phyloP scores from a whole-genome alignment of 2,888 invertebrate genomes.

The Tetramorium bicarinatum region DNA sequence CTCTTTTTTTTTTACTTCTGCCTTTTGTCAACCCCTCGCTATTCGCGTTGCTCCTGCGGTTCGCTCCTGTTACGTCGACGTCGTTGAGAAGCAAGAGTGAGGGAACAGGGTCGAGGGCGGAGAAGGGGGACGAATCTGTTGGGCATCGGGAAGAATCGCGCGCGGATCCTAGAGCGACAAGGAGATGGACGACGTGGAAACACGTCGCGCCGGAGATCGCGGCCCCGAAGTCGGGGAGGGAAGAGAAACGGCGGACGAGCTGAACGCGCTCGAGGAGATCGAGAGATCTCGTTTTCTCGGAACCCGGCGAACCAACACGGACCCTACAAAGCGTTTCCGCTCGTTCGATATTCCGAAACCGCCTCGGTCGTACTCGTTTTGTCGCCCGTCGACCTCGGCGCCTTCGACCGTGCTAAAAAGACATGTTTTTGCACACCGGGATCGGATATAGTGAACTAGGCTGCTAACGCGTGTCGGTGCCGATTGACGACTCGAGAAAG shows the following conservation, averaged over 20 bases:
- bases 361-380: slow-evolving; percentile 74
- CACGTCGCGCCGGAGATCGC: slow-evolving; percentile 66
- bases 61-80: slow-evolving; percentile 72
- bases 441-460: slow-evolving; percentile 73
- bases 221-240: slow-evolving; percentile 14
- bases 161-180: slow-evolving; percentile 79
- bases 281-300: slow-evolving; percentile 81
- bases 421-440: slow-evolving; percentile 75
- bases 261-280: slow-evolving; percentile 67
- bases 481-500: slow-evolving; percentile 76
- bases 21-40: slow-evolving; percentile 16
- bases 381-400: slow-evolving; percentile 70
- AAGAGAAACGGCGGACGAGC: slow-evolving; percentile 27
- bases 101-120: slow-evolving; percentile 22
- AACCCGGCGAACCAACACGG: slow-evolving; percentile 75
- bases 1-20: not conserved
- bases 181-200: slow-evolving; percentile 78
- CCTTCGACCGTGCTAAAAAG: slow-evolving; percentile 75
- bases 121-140: slow-evolving; percentile 71
- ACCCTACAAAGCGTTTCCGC: slow-evolving; percentile 80
- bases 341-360: slow-evolving; percentile 82
- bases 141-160: slow-evolving; percentile 73
- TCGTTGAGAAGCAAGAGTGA: slow-evolving; percentile 70
- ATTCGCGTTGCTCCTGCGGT: slow-evolving; percentile 63
- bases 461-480: slow-evolving; percentile 71